Evolutionary conservation across 2,888 invertebrate genomes (phyloP), one percentile per base, ranked within the genome.

Genomic region (Xestia rhomboidea): DNA sequence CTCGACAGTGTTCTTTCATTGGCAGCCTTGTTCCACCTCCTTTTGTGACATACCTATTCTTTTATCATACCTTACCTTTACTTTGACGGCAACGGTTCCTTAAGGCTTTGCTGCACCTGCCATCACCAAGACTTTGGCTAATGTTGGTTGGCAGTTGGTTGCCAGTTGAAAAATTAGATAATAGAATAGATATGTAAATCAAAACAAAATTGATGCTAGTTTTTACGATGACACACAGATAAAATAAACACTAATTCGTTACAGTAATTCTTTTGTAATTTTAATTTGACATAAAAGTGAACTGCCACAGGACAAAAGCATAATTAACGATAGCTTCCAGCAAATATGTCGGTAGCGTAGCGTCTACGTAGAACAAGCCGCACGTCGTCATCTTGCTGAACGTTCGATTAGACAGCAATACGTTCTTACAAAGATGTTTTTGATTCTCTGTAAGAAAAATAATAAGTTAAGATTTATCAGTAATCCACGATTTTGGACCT

Each of bases 381-480:
- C 68, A 68, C 2, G 51, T n/a, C 3, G 24, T 18, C 34, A 68
- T 46, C 51, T 68, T 68, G 1, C 68, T 68, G 38, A 68, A 68
- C 18, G 11, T 24, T 18, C 34, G 51, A 18, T 51, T 51, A 3
- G n/a, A 15, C 10, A 10, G 51, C 1, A 34, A 0, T 2, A 68
- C 51, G n/a, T 49, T 51, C 51, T 68, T 68, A 13, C 68, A 68
- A 11, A 68, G 49, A 18, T 38, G 2, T 51, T n/a, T 54, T 11
- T 51, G 34, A 18, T 24, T 15, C 0, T 11, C 68, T 68, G 51
- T 8, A 51, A 68, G 10, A 5, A 51, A 51, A 51, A 46, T n/a
- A 15, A 38, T 7, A 38, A 18, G 7, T 30, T 18, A 8, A 30
- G 30, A 57, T 15, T 11, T 30, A 3, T 13, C 18, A n/a, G 11